phyloP scores from a whole-genome alignment of 37 sponge, comb jelly and placozoan genomes.

The Aphrocallistes beatrix region DNA sequence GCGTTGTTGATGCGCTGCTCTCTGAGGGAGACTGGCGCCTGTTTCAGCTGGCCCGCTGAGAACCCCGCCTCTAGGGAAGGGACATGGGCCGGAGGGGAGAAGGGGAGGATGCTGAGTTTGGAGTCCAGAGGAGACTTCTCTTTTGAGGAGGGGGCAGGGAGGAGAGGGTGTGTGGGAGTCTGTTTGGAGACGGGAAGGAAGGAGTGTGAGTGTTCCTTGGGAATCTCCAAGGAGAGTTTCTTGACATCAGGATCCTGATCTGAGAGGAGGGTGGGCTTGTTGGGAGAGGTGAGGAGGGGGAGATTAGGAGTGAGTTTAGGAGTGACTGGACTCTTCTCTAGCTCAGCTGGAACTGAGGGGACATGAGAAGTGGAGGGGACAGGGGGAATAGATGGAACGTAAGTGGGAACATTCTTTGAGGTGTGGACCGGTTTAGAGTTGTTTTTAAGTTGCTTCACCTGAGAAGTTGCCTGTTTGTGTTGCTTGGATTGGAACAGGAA shows the following conservation, averaged over 20 bases:
- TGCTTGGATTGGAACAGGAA: background rate
- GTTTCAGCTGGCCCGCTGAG: background rate
- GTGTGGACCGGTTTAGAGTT: background rate
- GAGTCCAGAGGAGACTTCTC: background rate
- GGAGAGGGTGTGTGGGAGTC: background rate
- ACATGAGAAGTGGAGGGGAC: background rate
- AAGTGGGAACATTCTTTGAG: background rate
- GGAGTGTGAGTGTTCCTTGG: background rate
- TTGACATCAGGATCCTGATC: background rate
- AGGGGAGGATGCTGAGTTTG: background rate
- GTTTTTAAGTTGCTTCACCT: background rate
- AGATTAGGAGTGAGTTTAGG: background rate
- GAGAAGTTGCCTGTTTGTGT: background rate
- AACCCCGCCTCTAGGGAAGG: background rate
- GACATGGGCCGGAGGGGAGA: background rate
- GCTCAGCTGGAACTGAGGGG: too few species aligned
- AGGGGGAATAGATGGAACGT: background rate
- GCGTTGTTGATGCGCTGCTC: background rate
- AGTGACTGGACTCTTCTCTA: background rate
- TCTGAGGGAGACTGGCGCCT: background rate
- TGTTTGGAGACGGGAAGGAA: conserved; percentile 1
- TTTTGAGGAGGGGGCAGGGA: background rate
- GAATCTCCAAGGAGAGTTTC: background rate
- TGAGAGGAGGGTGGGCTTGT: background rate
- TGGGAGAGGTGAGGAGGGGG: background rate